Evolutionary conservation across 2,888 invertebrate species (phyloP).

Genomic region (Trachelus troglodyta): DNA sequence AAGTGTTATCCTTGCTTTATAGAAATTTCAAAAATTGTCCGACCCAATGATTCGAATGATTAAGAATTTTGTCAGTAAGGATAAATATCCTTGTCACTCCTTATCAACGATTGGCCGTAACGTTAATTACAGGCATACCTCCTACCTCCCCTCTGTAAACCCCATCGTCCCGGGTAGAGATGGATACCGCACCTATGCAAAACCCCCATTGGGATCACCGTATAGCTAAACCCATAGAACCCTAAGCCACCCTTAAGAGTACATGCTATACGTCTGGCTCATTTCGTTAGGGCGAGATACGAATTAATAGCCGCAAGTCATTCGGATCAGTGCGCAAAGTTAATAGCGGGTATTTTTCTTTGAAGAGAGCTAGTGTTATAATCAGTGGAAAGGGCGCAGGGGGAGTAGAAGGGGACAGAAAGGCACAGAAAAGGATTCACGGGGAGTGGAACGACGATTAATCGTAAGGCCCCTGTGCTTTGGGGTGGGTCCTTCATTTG

Average conservation of each 20-base stretch:
- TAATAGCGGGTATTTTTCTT: constrained; percentile 3
- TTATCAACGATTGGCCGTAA: not conserved
- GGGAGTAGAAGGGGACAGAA: not conserved
- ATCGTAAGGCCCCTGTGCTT: not conserved
- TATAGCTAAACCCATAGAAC: not conserved
- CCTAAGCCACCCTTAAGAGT: not conserved
- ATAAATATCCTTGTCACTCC: not conserved
- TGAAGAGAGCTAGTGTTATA: not conserved
- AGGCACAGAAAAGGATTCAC: not conserved
- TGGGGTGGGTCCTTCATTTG: not conserved
- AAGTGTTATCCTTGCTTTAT: too few relatives aligned
- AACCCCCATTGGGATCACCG: not conserved
- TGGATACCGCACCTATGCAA: not conserved
- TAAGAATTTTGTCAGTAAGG: not conserved
- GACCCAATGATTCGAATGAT: not conserved
- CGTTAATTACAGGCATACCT: not conserved
- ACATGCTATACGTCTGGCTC: not conserved
- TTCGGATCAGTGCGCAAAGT: constrained; percentile 2
- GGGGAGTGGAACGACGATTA: not conserved
- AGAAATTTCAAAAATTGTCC: not conserved
- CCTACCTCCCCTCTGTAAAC: not conserved
- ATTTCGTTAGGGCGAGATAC: not conserved
- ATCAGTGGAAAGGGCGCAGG: not conserved
- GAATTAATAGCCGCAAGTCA: constrained; percentile 2
- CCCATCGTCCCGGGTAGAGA: not conserved